These are phyloP conservation scores for Platanista minor DNA, from an alignment of 2,113 vertebrate species.

Conservation along the genomic window DNA sequence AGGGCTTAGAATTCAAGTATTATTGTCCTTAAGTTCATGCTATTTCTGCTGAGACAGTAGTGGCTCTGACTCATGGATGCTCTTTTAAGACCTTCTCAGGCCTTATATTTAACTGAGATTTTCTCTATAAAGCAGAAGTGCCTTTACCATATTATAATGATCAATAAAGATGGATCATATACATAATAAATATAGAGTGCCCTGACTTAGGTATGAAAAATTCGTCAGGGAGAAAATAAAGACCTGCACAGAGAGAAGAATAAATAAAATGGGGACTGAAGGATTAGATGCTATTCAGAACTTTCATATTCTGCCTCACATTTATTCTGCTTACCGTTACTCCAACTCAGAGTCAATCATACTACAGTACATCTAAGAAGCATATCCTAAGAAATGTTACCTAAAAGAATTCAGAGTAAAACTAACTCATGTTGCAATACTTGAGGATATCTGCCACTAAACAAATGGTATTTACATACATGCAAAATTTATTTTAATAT, in stretches of 20 bases:
- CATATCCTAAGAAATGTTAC: not conserved
- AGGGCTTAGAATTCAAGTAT: not conserved
- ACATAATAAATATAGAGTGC: not conserved
- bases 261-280: not conserved
- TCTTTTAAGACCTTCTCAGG: not conserved
- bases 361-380: not conserved
- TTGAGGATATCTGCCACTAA: not conserved
- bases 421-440: not conserved
- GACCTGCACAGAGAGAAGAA: not conserved
- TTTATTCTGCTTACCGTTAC: not conserved
- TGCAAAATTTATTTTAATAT: constrained; percentile 4
- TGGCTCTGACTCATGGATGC: not conserved
- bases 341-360: not conserved
- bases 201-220: not conserved
- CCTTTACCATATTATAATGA: not conserved
- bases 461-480: not conserved
- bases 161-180: not conserved
- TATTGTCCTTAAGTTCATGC: not conserved
- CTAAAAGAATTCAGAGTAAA: not conserved
- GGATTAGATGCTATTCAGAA: not conserved
- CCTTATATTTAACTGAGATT: not conserved
- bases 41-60: not conserved
- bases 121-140: not conserved
- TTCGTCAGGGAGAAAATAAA: not conserved
- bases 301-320: not conserved